phyloP scores from a whole-genome alignment of 2,113 vertebrate genomes.

The Genyomyrus donnyi region DNA sequence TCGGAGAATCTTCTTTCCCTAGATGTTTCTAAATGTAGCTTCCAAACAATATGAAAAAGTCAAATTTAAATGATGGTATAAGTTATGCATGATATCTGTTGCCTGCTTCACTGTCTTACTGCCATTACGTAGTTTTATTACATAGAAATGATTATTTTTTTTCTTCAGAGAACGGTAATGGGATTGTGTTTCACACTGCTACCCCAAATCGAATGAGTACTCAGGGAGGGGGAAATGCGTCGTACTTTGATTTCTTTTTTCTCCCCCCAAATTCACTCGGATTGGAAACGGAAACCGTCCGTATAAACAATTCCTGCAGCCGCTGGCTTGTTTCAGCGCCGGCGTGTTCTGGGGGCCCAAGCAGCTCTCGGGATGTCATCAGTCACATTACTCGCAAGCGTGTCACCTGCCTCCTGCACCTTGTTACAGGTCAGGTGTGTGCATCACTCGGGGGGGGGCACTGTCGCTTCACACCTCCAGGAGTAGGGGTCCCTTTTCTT shows the following conservation, averaged over 20 bases:
- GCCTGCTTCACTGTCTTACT: not conserved
- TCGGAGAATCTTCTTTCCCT: not conserved
- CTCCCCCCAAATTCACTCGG: not conserved
- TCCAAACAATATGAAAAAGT: not conserved
- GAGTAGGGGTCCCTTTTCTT: not conserved
- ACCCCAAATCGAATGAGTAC: not conserved
- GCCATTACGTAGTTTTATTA: conserved; percentile 5
- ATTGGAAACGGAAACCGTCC: not conserved
- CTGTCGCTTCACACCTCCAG: not conserved
- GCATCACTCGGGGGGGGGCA: not conserved
- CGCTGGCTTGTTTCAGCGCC: not conserved
- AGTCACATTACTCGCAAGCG: not conserved
- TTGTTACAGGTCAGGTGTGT: not conserved
- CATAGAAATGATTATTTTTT: not conserved
- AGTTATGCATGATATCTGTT: not conserved
- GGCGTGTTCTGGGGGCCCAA: not conserved
- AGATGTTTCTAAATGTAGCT: not conserved
- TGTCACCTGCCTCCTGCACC: not conserved
- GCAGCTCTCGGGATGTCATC: not conserved
- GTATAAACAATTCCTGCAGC: not conserved
- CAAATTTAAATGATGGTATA: not conserved
- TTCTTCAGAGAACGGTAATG: not conserved
- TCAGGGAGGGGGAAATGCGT: not conserved
- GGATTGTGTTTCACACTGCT: not conserved
- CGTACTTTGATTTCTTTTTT: not conserved